These are phyloP conservation scores for Thaumatotibia leucotreta DNA, from an alignment of 1,140 invertebrate genomes.

Conservation along the genomic window DNA sequence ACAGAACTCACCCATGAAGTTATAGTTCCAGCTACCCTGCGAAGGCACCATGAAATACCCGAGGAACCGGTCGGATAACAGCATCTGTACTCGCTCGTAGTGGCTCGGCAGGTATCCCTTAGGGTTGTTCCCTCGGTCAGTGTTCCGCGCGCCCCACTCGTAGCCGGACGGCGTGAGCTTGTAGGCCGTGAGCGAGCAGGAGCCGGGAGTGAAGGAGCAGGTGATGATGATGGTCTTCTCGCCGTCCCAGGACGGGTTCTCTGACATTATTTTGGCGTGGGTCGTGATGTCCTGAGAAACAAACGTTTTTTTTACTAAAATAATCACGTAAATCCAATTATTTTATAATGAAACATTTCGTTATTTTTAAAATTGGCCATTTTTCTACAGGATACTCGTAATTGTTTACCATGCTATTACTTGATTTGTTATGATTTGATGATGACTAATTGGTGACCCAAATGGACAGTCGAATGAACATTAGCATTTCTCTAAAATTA, in stretches of 20 bases:
- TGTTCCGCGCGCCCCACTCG: slow-evolving; percentile 99
- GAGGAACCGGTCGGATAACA: slow-evolving; percentile 97
- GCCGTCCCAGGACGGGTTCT: slow-evolving; percentile 98
- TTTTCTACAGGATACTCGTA: no score
- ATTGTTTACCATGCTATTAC: no score
- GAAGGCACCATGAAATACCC: slow-evolving; percentile 99
- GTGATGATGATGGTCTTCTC: slow-evolving; percentile 99
- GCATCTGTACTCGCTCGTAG: slow-evolving; percentile 99
- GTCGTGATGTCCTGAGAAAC: slow-evolving; percentile 91
- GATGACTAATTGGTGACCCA: no score
- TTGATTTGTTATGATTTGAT: no score
- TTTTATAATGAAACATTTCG: no score
- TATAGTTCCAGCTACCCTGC: slow-evolving; percentile 99
- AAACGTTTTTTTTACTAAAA: neutral
- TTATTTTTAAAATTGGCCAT: no score
- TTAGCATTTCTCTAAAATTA: no score
- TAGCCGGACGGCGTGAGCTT: slow-evolving; percentile 98
- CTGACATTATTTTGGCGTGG: slow-evolving; percentile 97
- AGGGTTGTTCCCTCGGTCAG: slow-evolving; percentile 99
- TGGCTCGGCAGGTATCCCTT: slow-evolving; percentile 99
- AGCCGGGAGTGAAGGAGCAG: slow-evolving; percentile 98
- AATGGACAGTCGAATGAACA: no score
- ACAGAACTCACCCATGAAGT: slow-evolving; percentile 99
- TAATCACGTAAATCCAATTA: no score
- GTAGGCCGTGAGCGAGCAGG: slow-evolving; percentile 98